Conservation (phyloP, 2,888 invertebrate species). For the Leucophenga montana region DNA sequence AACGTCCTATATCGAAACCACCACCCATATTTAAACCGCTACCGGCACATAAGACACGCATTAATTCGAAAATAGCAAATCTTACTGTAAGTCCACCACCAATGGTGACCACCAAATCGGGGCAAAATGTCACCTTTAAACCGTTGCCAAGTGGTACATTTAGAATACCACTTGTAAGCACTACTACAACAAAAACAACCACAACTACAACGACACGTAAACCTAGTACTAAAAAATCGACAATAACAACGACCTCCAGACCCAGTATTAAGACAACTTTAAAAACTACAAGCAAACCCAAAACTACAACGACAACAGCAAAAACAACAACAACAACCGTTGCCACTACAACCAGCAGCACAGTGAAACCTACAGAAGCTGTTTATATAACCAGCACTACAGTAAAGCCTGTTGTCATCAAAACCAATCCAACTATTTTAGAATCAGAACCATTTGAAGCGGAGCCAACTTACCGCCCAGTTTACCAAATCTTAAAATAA, state of each 20-base stretch:
- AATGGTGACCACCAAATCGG: constrained; percentile 52
- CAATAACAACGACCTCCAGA: constrained; percentile 22
- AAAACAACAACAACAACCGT: constrained; percentile 18
- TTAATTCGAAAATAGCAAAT: constrained; percentile 67
- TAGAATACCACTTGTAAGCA: constrained; percentile 38
- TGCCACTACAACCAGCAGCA: constrained; percentile 33
- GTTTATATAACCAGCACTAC: constrained; percentile 13
- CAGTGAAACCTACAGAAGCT: background rate
- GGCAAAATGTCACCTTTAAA: constrained; percentile 54
- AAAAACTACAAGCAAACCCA: background rate
- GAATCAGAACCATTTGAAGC: constrained; percentile 70
- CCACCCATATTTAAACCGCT: constrained; percentile 64
- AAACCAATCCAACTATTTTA: constrained; percentile 70
- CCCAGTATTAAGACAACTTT: constrained; percentile 17
- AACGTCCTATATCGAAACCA: background rate
- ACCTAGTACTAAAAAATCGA: too few relatives aligned
- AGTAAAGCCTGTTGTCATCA: constrained; percentile 62
- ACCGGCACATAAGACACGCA: constrained; percentile 58
- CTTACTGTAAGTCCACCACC: constrained; percentile 57
- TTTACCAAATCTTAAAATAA: constrained; percentile 87
- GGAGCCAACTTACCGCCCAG: constrained; percentile 82
- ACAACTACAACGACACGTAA: constrained; percentile 23
- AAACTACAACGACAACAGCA: background rate
- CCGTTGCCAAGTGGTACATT: constrained; percentile 39
- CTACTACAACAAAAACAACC: constrained; percentile 25